Conservation (phyloP, 2,797 vertebrate genomes). For the Anniella stebbinsi region DNA sequence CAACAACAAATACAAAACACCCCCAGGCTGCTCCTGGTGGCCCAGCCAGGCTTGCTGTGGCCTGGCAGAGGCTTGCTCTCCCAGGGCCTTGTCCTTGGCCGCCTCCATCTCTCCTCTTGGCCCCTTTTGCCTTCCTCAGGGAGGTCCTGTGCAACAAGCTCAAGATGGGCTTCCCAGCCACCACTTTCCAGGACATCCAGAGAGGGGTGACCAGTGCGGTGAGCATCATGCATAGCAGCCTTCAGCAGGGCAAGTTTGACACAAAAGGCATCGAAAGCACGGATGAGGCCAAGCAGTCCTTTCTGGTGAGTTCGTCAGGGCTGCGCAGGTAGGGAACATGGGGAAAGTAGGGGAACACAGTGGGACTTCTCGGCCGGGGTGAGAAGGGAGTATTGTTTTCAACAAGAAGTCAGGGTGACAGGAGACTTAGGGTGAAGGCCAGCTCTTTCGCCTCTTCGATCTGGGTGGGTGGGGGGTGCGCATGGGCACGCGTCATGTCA, state of each 20-base stretch:
- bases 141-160: slow-evolving; percentile 94
- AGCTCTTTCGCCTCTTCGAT: no score
- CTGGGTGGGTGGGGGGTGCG: no score
- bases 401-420: not conserved
- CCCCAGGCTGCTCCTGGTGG: no score
- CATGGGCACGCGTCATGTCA: no score
- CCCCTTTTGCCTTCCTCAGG: slow-evolving; percentile 73
- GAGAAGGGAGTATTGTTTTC: not conserved
- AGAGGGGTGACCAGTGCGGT: slow-evolving; percentile 96
- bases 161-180: slow-evolving; percentile 94
- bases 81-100: not conserved
- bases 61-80: not conserved
- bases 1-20: no score
- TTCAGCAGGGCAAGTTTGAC: slow-evolving; percentile 98
- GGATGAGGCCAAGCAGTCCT: slow-evolving; percentile 93
- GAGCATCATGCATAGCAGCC: slow-evolving; percentile 97
- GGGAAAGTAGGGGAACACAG: not conserved
- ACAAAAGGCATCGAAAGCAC: slow-evolving; percentile 96
- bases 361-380: not conserved
- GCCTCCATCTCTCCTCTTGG: not conserved
- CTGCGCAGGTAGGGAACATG: not conserved
- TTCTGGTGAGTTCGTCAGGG: slow-evolving; percentile 85
- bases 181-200: slow-evolving; percentile 96
- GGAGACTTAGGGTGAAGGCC: not conserved
- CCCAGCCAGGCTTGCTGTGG: not conserved